Percentiles rank a stretch among this genome's conserved stretches.
phyloP scores from a whole-genome alignment of 2,113 vertebrate species.

The Vulpes ferrilata region DNA sequence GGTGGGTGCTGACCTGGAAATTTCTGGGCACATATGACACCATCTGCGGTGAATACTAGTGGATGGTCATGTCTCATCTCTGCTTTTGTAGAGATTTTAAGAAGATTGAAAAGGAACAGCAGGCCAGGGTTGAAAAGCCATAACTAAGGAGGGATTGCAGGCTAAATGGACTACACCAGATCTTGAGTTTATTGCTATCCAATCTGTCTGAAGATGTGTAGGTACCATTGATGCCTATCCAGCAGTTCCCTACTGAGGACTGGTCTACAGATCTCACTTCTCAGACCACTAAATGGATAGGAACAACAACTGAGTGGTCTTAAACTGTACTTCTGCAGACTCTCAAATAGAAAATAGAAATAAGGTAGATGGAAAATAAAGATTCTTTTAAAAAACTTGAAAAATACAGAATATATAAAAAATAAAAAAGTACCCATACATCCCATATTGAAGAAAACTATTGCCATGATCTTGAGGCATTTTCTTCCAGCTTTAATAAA shows the following conservation, averaged over 20 bases:
- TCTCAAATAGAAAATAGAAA: neutral
- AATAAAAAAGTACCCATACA: neutral
- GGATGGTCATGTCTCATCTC: neutral
- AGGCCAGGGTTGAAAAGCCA: neutral
- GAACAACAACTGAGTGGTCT: neutral
- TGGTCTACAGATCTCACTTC: neutral
- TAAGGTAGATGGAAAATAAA: neutral
- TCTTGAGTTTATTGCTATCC: neutral
- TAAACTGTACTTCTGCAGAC: no score
- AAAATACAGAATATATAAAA: neutral
- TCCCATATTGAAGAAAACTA: neutral
- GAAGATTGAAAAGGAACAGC: neutral
- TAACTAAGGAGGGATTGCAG: neutral
- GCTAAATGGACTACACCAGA: neutral
- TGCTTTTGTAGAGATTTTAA: neutral
- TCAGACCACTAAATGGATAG: neutral
- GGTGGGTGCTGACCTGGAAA: neutral
- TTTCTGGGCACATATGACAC: neutral
- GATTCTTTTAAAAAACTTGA: neutral
- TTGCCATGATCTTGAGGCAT: neutral
- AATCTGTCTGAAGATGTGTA: neutral
- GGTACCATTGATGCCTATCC: neutral
- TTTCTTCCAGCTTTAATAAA: neutral
- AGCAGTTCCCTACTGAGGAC: neutral
- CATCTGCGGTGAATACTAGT: neutral